Percentiles rank a stretch among this genome's conserved stretches.
Conservation (phyloP, 1,140 invertebrate species). For the Rhizoglyphus robini region DNA sequence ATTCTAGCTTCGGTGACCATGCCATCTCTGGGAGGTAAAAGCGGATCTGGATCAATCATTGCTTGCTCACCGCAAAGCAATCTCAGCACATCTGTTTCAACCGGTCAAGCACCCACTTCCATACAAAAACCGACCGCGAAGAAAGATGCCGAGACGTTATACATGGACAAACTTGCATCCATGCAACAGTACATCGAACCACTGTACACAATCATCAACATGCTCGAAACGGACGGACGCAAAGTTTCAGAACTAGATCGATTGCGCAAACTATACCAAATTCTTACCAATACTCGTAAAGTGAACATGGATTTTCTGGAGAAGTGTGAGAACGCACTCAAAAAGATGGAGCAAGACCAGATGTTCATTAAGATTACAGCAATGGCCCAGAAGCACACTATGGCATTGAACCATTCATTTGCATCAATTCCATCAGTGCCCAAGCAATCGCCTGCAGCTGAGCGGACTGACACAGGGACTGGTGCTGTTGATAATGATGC, state of each 20-base stretch:
- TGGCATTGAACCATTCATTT: not conserved
- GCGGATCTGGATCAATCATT: not conserved
- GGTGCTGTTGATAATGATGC: not conserved
- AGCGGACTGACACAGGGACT: not conserved
- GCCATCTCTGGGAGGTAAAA: not conserved
- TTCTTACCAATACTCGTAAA: constrained; percentile 60
- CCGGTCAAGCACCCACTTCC: not conserved
- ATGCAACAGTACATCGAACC: constrained; percentile 86
- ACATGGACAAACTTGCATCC: constrained; percentile 78
- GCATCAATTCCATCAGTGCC: not conserved
- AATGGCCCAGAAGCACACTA: not conserved
- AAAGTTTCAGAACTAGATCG: constrained; percentile 65
- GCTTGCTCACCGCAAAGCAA: not conserved
- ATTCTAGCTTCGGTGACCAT: not conserved
- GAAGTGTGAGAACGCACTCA: constrained; percentile 85
- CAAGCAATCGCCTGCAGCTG: not conserved
- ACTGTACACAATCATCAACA: constrained; percentile 65
- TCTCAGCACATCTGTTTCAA: constrained; percentile 1
- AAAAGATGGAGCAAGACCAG: constrained; percentile 45
- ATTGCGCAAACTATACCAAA: constrained; percentile 80
- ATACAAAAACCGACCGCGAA: constrained; percentile 30
- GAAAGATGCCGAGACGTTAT: constrained; percentile 32
- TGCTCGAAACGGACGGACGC: constrained; percentile 63
- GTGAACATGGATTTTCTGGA: constrained; percentile 69
- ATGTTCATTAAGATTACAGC: not conserved